These are phyloP conservation scores for Drosophila cardini DNA, from an alignment of 1,140 invertebrate species.

Conservation along the genomic window DNA sequence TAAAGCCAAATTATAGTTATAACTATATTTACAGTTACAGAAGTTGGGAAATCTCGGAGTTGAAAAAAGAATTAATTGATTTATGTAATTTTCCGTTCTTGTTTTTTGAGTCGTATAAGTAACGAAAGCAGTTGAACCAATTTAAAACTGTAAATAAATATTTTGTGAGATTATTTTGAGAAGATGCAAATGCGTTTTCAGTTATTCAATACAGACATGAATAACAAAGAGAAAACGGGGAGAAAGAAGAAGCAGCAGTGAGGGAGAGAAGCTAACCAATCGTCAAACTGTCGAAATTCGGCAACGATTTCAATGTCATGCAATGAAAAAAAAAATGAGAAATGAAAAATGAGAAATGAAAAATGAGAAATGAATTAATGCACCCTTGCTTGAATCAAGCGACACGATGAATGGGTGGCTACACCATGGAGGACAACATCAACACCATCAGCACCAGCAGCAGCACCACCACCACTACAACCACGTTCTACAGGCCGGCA, in stretches of 20 bases:
- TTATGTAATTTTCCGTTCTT: too few relatives aligned
- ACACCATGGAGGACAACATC: neutral
- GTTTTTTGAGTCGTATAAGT: too few relatives aligned
- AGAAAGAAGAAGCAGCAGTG: neutral
- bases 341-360: constrained; percentile 14
- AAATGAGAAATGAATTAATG: constrained; percentile 15
- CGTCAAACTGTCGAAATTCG: constrained; percentile 15
- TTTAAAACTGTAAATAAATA: neutral
- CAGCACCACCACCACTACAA: too few relatives aligned
- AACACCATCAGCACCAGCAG: neutral
- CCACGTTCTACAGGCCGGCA: too few relatives aligned
- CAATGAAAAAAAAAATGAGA: neutral
- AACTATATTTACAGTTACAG: too few relatives aligned
- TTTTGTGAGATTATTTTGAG: neutral
- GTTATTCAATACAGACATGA: neutral
- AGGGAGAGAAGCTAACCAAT: neutral
- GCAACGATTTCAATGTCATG: constrained; percentile 19
- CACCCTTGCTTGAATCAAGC: constrained; percentile 18
- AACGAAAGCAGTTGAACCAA: neutral
- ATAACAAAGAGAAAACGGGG: neutral
- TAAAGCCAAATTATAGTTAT: too few relatives aligned
- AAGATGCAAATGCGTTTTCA: neutral
- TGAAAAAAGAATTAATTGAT: too few relatives aligned
- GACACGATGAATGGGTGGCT: neutral
- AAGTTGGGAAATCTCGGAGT: too few relatives aligned